Conservation (phyloP, 2,113 vertebrate species). For the Hystrix cristata region DNA sequence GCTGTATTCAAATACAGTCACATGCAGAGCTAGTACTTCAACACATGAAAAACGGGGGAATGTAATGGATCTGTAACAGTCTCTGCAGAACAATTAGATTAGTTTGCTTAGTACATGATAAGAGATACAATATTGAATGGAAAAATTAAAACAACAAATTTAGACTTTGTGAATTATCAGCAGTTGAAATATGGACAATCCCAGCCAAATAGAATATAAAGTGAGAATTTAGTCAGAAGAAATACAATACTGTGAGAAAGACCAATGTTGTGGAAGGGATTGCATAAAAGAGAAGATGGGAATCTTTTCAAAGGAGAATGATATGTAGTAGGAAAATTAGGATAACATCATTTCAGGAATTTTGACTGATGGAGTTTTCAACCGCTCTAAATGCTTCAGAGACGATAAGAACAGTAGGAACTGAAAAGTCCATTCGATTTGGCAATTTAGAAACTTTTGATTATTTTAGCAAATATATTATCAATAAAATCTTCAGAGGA, state of each 20-base stretch:
- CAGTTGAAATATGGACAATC: background rate
- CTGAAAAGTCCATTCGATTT: background rate
- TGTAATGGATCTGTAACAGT: background rate
- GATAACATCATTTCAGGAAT: background rate
- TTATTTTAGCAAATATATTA: background rate
- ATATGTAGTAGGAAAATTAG: background rate
- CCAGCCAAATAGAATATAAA: background rate
- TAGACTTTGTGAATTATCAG: background rate
- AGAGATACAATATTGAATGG: background rate
- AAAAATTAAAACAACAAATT: background rate
- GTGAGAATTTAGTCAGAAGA: constrained; percentile 1
- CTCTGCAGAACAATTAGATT: background rate
- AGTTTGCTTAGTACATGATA: background rate
- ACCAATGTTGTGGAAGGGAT: background rate
- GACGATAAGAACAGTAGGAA: background rate
- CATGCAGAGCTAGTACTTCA: background rate
- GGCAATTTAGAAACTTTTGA: background rate
- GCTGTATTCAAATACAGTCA: background rate
- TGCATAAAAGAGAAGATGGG: background rate
- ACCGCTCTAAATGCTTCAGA: background rate
- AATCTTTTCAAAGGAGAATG: background rate
- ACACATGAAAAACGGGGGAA: background rate
- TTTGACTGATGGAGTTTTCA: background rate
- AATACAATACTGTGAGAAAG: background rate
- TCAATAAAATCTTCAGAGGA: background rate